Conservation (phyloP, 1,140 invertebrate species). For the Phortica variegata region DNA sequence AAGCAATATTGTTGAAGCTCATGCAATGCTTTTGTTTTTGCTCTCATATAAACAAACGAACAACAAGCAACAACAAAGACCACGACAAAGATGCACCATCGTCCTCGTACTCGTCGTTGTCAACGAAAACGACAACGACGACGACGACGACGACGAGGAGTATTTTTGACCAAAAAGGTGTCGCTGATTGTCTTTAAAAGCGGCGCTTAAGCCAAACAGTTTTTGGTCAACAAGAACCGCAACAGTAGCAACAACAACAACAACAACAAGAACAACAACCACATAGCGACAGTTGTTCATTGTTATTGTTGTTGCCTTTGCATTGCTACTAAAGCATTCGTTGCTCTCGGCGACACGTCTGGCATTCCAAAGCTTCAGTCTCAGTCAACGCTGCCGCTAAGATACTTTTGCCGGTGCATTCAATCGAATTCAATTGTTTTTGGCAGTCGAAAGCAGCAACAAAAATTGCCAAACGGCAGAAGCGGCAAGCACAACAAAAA, state of each 20-base stretch:
- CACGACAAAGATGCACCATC: too few relatives aligned
- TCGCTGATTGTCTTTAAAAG: conserved; percentile 45
- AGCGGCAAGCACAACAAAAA: too few relatives aligned
- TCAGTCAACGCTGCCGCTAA: conserved; percentile 18
- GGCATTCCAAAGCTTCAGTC: conserved; percentile 27
- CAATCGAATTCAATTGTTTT: conserved; percentile 55
- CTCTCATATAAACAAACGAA: too few relatives aligned
- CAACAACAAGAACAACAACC: conserved; percentile 14
- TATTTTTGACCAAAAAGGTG: conserved; percentile 48
- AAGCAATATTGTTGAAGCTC: too few relatives aligned
- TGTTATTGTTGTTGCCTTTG: conserved; percentile 45
- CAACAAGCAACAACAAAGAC: too few relatives aligned
- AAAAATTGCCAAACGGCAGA: conserved; percentile 42
- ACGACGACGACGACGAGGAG: conserved; percentile 12
- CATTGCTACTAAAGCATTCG: conserved; percentile 23
- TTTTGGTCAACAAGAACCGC: conserved; percentile 28
- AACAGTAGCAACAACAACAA: not conserved
- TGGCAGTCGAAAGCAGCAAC: conserved; percentile 33
- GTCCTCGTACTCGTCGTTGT: too few relatives aligned
- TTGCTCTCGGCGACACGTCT: conserved; percentile 20
- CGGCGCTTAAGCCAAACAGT: conserved; percentile 48
- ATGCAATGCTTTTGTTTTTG: too few relatives aligned
- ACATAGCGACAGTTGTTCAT: too few relatives aligned
- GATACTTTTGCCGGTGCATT: conserved; percentile 51
- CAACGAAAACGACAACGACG: not conserved